phyloP scores from a whole-genome alignment of 2,797 vertebrate genomes.

The Melanotaenia maccullochi region DNA sequence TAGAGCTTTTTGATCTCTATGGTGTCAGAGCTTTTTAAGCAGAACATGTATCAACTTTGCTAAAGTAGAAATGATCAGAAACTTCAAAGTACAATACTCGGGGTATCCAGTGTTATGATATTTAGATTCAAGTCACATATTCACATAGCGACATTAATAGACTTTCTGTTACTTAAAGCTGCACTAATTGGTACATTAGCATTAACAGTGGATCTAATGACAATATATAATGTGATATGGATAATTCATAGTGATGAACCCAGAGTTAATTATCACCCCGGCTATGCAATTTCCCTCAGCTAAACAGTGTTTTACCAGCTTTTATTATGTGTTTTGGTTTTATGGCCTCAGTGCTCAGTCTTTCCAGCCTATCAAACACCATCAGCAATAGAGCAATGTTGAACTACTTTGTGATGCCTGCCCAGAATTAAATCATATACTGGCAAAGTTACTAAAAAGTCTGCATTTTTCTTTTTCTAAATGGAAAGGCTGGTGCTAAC shows the following conservation, averaged over 20 bases:
- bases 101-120: not conserved
- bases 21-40: slow-evolving; percentile 42
- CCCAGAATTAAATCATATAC: not conserved
- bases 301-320: not conserved
- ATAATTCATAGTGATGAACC: not conserved
- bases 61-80: slow-evolving; percentile 45
- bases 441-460: not conserved
- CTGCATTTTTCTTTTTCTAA: not conserved
- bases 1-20: slow-evolving; percentile 37
- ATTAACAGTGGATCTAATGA: not conserved
- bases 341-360: not conserved
- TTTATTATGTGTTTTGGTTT: slow-evolving; percentile 3
- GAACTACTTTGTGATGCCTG: not conserved
- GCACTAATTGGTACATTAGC: not conserved
- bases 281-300: not conserved
- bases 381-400: not conserved
- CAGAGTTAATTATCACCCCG: slow-evolving; percentile 1
- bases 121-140: slow-evolving; percentile 16
- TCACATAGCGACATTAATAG: slow-evolving; percentile 4
- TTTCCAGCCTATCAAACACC: not conserved
- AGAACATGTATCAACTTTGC: slow-evolving; percentile 37
- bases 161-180: slow-evolving; percentile 12
- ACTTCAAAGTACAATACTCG: slow-evolving; percentile 22
- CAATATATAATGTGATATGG: not conserved
- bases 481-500: not conserved